Base-by-base conservation (phyloP, 1,140 invertebrate genomes). In the Trigoniulus corallinus region DNA sequence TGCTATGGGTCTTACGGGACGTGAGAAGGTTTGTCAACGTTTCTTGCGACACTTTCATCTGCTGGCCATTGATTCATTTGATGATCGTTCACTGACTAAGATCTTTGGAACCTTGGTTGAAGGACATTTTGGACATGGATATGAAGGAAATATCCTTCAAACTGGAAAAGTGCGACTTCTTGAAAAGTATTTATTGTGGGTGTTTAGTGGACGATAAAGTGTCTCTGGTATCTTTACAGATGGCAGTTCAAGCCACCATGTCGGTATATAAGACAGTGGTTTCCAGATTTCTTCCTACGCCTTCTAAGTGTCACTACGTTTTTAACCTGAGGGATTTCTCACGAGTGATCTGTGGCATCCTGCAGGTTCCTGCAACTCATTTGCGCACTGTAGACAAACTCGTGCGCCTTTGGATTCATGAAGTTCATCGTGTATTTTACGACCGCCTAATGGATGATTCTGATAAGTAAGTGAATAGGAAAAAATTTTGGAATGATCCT, bases 331-430 rank as follows among this genome's bases (percentile, higher is more conserved):
- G 91, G 51, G 87, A 92, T 64, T 89, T 95, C 62, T 76, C 81
- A 26, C 70, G 85, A 24, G 84, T 94, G 23, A 81, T 96, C 43
- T 76, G 75, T 59, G 91, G 91, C 15, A 70, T 95, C 15, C 64
- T 86, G 42, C 64, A 86, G 55, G 72, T 92, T 48, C 79, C 87
- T 1, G 64, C 80, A 1, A 68, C 80, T n/a, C 77, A 78, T 54
- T 72, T 91, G 67, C 74, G 76, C 53, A 80, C 84, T 44, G 69
- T 77, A 0, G 77, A 81, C 47, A 89, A 93, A 61, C 69, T 96
- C 24, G 81, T 88, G 43, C 71, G 84, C 52, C 70, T 96, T 3
- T 96, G 91, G 91, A 74, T 88, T 4, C 91, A 97, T 66, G 91
- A 97, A 72, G 78, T 79, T 15, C 91, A 85, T 62, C 70, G 93